A percentile compares a stretch with the other conserved stretches of the same genome.
Evolutionary conservation across 1,140 invertebrate genomes (phyloP).

Genomic region (Euura saliciscinereae): DNA sequence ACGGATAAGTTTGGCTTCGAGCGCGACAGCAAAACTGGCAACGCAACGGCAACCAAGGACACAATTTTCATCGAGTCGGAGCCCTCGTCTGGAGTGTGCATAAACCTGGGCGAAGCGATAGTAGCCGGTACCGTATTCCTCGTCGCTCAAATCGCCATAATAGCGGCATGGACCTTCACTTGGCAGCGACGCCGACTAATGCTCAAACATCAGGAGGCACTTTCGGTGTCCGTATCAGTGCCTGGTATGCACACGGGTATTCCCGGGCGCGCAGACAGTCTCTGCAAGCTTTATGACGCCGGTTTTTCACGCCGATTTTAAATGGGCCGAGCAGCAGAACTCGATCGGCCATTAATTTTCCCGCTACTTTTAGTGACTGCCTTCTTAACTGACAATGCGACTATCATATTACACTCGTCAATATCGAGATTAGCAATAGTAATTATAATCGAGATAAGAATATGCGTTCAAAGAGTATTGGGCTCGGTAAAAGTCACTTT

Average conservation of each 20-base stretch:
- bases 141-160: slow-evolving; percentile 79
- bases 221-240: slow-evolving; percentile 63
- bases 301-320: slow-evolving; percentile 85
- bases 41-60: slow-evolving; percentile 48
- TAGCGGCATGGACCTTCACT: slow-evolving; percentile 82
- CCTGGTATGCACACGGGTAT: slow-evolving; percentile 62
- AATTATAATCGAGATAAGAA: background rate
- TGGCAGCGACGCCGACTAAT: slow-evolving; percentile 78
- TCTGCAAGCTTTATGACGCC: slow-evolving; percentile 86
- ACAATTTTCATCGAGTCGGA: slow-evolving; percentile 64
- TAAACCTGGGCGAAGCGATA: slow-evolving; percentile 79
- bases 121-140: slow-evolving; percentile 83
- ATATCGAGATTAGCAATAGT: background rate
- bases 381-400: background rate
- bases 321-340: slow-evolving; percentile 33
- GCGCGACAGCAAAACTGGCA: slow-evolving; percentile 51
- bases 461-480: background rate
- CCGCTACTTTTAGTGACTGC: background rate
- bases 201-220: slow-evolving; percentile 62
- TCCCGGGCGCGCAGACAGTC: slow-evolving; percentile 72
- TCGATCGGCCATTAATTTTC: background rate
- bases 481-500: background rate
- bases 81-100: slow-evolving; percentile 68
- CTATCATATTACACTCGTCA: background rate
- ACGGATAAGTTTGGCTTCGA: slow-evolving; percentile 91